These are phyloP conservation scores for Diuraphis noxia DNA, from an alignment of 1,140 invertebrate species.

Conservation along the genomic window DNA sequence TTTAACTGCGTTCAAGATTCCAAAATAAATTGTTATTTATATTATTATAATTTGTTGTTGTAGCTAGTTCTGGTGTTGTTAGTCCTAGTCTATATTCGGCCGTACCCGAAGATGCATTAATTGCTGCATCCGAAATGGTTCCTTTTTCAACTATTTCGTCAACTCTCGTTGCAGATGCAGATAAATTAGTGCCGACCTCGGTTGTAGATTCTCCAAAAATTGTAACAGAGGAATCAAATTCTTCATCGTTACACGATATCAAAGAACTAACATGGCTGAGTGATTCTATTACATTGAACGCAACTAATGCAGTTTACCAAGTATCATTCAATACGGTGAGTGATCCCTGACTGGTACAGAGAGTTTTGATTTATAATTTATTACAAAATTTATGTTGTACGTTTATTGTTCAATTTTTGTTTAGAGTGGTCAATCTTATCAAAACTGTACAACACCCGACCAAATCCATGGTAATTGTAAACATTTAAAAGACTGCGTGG, in stretches of 20 bases:
- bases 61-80: background rate
- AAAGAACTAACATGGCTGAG: constrained; percentile 23
- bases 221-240: background rate
- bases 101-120: background rate
- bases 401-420: background rate
- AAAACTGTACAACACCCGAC: constrained; percentile 35
- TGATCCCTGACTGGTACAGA: background rate
- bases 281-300: background rate
- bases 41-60: background rate
- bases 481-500: constrained; percentile 49
- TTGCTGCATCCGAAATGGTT: background rate
- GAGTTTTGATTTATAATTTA: background rate
- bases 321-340: constrained; percentile 45
- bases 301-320: constrained; percentile 10
- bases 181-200: background rate
- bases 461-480: constrained; percentile 16
- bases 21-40: background rate
- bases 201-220: background rate
- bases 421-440: constrained; percentile 42
- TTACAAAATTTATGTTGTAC: background rate
- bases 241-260: background rate
- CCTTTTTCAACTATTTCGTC: background rate
- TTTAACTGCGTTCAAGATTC: background rate
- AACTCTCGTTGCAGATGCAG: background rate
- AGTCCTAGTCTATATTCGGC: background rate